Evolutionary conservation across 2,113 vertebrate species (phyloP).

Genomic region (Brevimyrus niger): DNA sequence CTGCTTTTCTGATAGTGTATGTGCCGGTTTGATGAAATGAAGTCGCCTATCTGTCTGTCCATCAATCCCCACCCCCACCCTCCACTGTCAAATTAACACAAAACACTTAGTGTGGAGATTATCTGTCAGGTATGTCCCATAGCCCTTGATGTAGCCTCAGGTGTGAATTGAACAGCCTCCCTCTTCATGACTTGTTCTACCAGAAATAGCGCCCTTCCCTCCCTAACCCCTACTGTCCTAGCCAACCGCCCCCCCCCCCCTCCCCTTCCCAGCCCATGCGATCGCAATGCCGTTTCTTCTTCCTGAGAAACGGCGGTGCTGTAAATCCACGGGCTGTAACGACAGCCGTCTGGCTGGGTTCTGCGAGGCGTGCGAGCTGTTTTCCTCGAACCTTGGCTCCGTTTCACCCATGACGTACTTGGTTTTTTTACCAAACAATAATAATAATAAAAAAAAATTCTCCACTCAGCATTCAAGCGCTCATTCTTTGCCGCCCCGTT

Average conservation of each 20-base stretch:
- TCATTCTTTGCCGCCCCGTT: neutral
- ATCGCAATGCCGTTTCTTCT: conserved; percentile 44
- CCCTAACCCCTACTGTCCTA: conserved; percentile 47
- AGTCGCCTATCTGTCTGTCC: neutral
- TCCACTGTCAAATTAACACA: conserved; percentile 1
- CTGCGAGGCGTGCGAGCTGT: conserved; percentile 57
- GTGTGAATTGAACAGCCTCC: conserved; percentile 34
- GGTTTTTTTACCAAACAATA: conserved; percentile 47
- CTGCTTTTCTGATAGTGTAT: too few species aligned
- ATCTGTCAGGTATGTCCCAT: conserved; percentile 46
- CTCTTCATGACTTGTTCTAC: conserved; percentile 38
- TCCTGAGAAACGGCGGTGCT: conserved; percentile 56
- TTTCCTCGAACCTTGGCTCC: conserved; percentile 65
- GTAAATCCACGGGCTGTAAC: conserved; percentile 62
- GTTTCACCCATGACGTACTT: conserved; percentile 65
- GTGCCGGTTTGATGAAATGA: too few species aligned
- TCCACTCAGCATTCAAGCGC: conserved; percentile 57
- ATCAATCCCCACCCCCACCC: conserved; percentile 31
- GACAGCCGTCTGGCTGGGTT: conserved; percentile 63
- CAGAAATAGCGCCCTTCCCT: conserved; percentile 43
- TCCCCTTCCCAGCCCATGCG: conserved; percentile 44
- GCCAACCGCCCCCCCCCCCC: conserved; percentile 42
- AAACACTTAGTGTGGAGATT: conserved; percentile 33
- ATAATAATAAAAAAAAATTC: conserved; percentile 54
- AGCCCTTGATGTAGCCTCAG: conserved; percentile 36